Percentiles rank a stretch among this genome's conserved stretches.
Conservation (phyloP, 2,113 vertebrate species). For the Ctenodactylus gundi region DNA sequence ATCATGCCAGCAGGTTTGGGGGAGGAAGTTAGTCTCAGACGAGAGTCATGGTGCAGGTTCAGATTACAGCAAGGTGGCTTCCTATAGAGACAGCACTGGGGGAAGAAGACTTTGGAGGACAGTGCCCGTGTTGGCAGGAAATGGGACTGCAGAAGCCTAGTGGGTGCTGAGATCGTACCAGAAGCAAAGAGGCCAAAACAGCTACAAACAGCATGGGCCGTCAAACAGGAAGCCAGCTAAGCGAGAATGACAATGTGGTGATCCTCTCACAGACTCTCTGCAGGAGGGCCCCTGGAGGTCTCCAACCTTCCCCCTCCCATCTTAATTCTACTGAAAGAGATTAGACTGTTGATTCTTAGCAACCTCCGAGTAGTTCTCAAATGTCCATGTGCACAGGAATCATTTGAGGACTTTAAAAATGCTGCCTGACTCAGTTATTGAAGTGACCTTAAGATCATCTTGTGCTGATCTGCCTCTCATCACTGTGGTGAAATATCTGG, state of each 20-base stretch:
- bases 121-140: not conserved
- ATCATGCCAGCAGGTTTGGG: too few relatives aligned
- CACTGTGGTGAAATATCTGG: not conserved
- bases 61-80: not conserved
- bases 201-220: not conserved
- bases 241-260: too few relatives aligned
- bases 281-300: not conserved
- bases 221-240: too few relatives aligned
- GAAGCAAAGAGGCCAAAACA: not conserved
- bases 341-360: too few relatives aligned
- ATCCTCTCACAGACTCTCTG: too few relatives aligned
- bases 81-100: not conserved
- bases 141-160: not conserved
- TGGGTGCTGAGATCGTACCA: rapidly evolving
- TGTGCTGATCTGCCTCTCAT: not conserved
- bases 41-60: not conserved
- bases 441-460: not conserved
- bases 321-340: not conserved
- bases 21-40: not conserved
- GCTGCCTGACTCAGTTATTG: not conserved
- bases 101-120: not conserved
- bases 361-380: not conserved
- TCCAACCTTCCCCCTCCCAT: not conserved
- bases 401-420: not conserved
- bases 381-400: not conserved